Evolutionary conservation across 2,797 vertebrate genomes (phyloP), one percentile per base, ranked within the genome.

Genomic region (Darevskia mixta): DNA sequence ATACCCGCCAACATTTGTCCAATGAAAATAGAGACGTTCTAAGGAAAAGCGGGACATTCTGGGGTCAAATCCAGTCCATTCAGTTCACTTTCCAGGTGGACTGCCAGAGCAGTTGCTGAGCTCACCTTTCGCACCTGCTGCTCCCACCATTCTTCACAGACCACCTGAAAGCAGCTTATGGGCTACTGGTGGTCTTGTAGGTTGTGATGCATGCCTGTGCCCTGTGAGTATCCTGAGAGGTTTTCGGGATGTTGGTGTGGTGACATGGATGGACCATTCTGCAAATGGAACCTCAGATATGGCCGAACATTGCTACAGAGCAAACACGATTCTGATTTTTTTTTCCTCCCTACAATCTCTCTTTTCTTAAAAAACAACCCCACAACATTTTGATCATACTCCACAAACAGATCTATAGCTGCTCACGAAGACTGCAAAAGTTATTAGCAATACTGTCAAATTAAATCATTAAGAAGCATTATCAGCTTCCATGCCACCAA

Each of bases 271-370:
- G 2, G 49, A 13, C 7, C 8, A 15, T 4, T 64, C 13, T 69
- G 18, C n/a, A 18, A 81, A n/a, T 32, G 3, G 29, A 29, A 20
- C 45, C 77, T 58, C 18, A n/a, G 43, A 41, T 15, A 38, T 9
- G 15, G 10, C 38, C 55, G n/a, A 25, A 72, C 89, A 91, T 82
- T 43, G 86, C 87, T 92, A 91, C 55, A 81, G 45, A 81, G 79
- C 76, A 86, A 79, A 69, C 90, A 72, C 89, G 75, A 17, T 18
- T 78, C 32, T 69, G 17, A 69, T 17, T 17, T 18, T 32, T 64
- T 69, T 18, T 49, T 79, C 45, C 27, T 43, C 66, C 55, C 45
- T 76, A 29, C 9, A 32, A 20, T 73, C 20, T 73, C n/a, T 18
- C 8, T 55, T 55, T 66, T 35, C 3, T 35, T 2, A 78, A 5